Conservation (phyloP, 1,140 invertebrate species). For the Neodiprion fabricii region DNA sequence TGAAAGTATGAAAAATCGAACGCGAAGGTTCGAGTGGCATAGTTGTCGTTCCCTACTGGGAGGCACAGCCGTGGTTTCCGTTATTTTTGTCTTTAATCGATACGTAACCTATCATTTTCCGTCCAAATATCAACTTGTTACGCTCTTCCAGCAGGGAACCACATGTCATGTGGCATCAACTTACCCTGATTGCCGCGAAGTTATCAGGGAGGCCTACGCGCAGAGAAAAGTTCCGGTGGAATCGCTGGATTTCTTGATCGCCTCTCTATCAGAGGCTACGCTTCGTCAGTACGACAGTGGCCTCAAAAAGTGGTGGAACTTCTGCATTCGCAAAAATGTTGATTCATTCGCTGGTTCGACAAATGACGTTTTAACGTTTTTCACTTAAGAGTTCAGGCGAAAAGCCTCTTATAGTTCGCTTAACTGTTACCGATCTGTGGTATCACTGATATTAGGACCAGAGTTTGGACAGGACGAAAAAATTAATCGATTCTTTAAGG, state of each 20-base stretch:
- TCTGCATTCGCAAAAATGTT: conserved; percentile 18
- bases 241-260: conserved; percentile 24
- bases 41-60: conserved; percentile 22
- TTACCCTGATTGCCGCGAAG: conserved; percentile 13
- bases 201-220: not conserved
- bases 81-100: conserved; percentile 16
- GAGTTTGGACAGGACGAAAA: conserved; percentile 21
- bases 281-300: conserved; percentile 28
- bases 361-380: conserved; percentile 11
- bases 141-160: conserved; percentile 22
- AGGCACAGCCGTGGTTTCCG: conserved; percentile 22
- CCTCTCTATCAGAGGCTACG: conserved; percentile 24
- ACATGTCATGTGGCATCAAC: conserved; percentile 17
- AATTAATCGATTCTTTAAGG: conserved; percentile 37
- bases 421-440: conserved; percentile 30
- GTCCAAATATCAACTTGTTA: not conserved
- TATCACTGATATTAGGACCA: conserved; percentile 23
- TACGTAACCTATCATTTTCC: conserved; percentile 1
- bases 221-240: conserved; percentile 5
- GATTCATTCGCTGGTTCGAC: conserved; percentile 13
- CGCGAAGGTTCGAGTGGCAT: conserved; percentile 13
- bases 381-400: conserved; percentile 28
- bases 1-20: conserved; percentile 12
- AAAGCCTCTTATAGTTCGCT: conserved; percentile 35
- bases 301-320: conserved; percentile 32